phyloP scores from a whole-genome alignment of 2,113 vertebrate species.

The Malurus cyaneus region DNA sequence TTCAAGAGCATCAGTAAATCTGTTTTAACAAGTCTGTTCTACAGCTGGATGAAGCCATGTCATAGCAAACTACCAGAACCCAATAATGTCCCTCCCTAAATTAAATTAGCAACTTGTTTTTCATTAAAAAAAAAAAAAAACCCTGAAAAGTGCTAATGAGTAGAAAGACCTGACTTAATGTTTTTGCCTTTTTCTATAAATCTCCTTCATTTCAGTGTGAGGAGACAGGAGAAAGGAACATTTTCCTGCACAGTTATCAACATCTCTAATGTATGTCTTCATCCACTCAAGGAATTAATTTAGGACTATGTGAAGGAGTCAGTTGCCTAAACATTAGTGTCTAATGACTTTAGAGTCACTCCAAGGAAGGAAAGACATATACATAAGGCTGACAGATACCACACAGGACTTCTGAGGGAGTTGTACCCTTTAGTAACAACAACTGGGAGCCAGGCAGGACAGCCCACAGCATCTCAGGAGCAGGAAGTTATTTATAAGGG shows the following conservation, averaged over 20 bases:
- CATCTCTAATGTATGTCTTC: neutral
- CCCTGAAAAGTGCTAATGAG: rapidly evolving
- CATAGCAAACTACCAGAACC: neutral
- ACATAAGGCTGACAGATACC: rapidly evolving
- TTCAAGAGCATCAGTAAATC: neutral
- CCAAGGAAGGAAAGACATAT: neutral
- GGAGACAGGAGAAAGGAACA: neutral
- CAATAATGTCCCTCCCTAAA: neutral
- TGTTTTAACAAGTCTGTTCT: neutral
- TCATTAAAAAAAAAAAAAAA: neutral
- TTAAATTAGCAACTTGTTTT: neutral
- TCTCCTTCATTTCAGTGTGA: neutral
- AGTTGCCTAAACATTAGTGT: neutral
- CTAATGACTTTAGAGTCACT: neutral
- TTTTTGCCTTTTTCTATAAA: neutral
- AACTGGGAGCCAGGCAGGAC: neutral
- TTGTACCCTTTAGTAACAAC: neutral
- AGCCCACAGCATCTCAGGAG: neutral
- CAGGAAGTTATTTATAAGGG: neutral
- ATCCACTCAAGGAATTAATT: neutral
- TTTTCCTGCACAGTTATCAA: neutral
- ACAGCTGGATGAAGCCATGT: neutral
- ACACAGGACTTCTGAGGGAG: neutral
- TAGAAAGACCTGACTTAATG: neutral
- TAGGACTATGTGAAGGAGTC: neutral